Evolutionary conservation across 2,113 vertebrate species (phyloP).

Genomic region (Thinocorus orbignyianus): DNA sequence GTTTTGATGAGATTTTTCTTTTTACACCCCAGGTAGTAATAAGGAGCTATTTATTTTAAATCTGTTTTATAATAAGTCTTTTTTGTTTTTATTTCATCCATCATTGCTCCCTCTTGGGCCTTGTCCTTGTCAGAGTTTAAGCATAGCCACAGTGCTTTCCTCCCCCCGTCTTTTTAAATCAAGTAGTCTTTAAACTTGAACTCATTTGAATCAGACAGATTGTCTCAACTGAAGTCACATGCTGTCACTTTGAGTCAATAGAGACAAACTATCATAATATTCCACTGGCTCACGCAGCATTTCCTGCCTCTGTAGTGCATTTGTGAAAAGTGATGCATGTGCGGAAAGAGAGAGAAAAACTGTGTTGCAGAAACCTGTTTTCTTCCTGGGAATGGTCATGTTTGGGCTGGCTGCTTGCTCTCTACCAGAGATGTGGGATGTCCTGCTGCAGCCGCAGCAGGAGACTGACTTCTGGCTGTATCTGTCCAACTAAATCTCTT

Average conservation of each 20-base stretch:
- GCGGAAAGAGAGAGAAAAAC: neutral
- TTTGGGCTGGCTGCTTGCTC: neutral
- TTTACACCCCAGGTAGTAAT: neutral
- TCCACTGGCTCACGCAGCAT: neutral
- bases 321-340: neutral
- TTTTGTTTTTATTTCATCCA: neutral
- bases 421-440: neutral
- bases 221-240: conserved; percentile 8
- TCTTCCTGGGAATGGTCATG: neutral
- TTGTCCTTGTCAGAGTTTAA: neutral
- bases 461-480: neutral
- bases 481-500: neutral
- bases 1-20: conserved; percentile 5
- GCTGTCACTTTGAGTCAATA: neutral
- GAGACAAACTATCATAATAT: neutral
- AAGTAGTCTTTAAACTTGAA: neutral
- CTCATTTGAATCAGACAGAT: neutral
- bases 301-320: neutral
- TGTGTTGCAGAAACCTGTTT: neutral
- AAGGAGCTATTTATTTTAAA: neutral
- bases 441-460: neutral
- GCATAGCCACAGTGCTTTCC: neutral
- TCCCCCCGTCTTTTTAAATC: neutral
- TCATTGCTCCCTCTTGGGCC: neutral
- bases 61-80: neutral